phyloP scores from a whole-genome alignment of 2,113 vertebrate genomes.

The Thomomys bottae region DNA sequence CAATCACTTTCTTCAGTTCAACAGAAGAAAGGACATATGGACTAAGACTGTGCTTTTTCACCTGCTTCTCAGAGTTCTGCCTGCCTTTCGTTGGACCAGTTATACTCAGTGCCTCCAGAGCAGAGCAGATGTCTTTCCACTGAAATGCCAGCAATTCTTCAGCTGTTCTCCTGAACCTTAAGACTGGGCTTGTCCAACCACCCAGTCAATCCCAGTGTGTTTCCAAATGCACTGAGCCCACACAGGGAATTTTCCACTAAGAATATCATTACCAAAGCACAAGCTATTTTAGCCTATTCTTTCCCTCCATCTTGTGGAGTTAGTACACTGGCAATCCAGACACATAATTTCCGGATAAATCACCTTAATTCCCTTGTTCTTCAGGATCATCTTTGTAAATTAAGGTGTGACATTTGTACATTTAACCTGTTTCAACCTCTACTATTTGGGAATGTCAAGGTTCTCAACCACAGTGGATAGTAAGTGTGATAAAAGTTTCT shows the following conservation, averaged over 20 bases:
- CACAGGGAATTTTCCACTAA: neutral
- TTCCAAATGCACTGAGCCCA: neutral
- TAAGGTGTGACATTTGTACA: neutral
- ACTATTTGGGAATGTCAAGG: neutral
- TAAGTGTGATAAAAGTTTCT: conserved; percentile 1
- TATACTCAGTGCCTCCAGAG: neutral
- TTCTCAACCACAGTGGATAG: neutral
- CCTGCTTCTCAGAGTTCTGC: neutral
- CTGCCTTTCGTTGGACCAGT: neutral
- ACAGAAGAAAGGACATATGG: neutral
- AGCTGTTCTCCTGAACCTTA: neutral
- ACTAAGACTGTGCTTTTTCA: neutral
- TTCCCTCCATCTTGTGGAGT: neutral
- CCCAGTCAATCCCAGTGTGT: neutral
- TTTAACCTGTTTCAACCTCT: neutral
- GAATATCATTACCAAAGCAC: neutral
- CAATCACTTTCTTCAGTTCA: neutral
- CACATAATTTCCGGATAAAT: too few species aligned
- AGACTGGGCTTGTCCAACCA: neutral
- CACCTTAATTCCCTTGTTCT: neutral
- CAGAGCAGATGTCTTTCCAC: neutral
- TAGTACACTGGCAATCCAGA: neutral
- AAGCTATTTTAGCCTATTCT: too few species aligned
- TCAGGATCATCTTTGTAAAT: neutral
- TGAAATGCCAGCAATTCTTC: neutral